Percentiles rank a stretch among this genome's conserved stretches.
These are phyloP conservation scores for Atta colombica DNA, from an alignment of 1,140 invertebrate genomes.

Conservation along the genomic window DNA sequence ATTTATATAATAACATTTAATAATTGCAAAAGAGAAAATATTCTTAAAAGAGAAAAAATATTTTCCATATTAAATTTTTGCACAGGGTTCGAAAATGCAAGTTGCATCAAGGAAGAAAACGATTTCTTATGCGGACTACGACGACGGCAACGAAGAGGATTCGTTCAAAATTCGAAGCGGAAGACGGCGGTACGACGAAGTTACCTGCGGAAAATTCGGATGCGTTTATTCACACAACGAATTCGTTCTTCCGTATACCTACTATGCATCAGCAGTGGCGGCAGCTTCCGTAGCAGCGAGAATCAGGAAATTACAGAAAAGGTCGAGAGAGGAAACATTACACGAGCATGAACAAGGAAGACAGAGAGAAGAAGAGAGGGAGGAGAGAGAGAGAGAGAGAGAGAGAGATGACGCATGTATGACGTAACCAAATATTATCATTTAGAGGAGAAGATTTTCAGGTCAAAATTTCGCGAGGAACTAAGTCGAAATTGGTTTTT, in stretches of 20 bases:
- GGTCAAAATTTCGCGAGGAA: conserved; percentile 52
- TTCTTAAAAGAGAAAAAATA: not conserved
- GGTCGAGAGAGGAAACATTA: conserved; percentile 38
- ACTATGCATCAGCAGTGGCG: conserved; percentile 40
- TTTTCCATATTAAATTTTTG: not conserved
- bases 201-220: conserved; percentile 54
- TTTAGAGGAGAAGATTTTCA: conserved; percentile 41
- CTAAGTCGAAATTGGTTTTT: conserved; percentile 59
- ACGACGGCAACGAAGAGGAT: conserved; percentile 16
- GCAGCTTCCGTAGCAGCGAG: conserved; percentile 48
- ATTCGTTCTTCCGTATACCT: conserved; percentile 56
- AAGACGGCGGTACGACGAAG: conserved; percentile 39
- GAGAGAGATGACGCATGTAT: conserved; percentile 42
- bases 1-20: not conserved
- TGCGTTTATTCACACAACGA: conserved; percentile 42
- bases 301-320: conserved; percentile 67
- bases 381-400: conserved; percentile 27
- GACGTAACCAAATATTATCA: conserved; percentile 64
- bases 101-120: not conserved
- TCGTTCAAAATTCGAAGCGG: conserved; percentile 54
- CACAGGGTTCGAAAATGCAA: conserved; percentile 14
- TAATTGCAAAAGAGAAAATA: not conserved
- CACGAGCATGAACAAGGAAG: conserved; percentile 34
- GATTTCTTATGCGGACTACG: conserved; percentile 44
- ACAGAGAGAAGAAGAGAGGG: conserved; percentile 26